Evolutionary conservation across 2,797 vertebrate genomes (phyloP).

Genomic region (Poeciliopsis turneri): DNA sequence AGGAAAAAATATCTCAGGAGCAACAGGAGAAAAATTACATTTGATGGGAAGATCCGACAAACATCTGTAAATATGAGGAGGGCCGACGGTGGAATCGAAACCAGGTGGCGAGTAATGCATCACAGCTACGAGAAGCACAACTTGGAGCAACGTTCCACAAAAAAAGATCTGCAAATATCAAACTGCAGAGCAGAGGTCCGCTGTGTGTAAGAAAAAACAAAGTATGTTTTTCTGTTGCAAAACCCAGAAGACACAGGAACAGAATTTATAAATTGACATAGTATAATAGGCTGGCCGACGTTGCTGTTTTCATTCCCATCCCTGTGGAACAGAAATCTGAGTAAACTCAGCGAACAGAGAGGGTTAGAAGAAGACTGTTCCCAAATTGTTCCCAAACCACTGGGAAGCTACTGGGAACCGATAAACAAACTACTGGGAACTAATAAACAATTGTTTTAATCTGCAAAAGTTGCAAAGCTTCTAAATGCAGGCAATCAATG

Average conservation of each 20-base stretch:
- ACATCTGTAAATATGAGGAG: neutral
- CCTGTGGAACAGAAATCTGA: neutral
- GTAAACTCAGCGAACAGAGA: neutral
- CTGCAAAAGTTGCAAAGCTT: neutral
- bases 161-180: neutral
- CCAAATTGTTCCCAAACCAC: neutral
- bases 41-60: neutral
- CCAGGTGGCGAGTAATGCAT: neutral
- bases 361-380: neutral
- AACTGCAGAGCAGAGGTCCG: neutral
- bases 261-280: neutral
- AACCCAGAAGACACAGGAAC: neutral
- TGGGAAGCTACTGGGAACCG: too few species aligned
- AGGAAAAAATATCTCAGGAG: neutral
- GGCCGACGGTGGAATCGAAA: neutral
- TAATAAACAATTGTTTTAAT: too few species aligned
- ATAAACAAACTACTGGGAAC: too few species aligned
- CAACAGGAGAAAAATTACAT: neutral
- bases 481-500: neutral
- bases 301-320: neutral
- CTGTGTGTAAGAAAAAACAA: neutral
- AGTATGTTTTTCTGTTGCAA: neutral
- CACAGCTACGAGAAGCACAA: neutral
- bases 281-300: neutral
- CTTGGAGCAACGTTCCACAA: neutral